These are phyloP conservation scores for Lagocephalus sceleratus DNA, from an alignment of 2,797 vertebrate genomes.

Conservation along the genomic window DNA sequence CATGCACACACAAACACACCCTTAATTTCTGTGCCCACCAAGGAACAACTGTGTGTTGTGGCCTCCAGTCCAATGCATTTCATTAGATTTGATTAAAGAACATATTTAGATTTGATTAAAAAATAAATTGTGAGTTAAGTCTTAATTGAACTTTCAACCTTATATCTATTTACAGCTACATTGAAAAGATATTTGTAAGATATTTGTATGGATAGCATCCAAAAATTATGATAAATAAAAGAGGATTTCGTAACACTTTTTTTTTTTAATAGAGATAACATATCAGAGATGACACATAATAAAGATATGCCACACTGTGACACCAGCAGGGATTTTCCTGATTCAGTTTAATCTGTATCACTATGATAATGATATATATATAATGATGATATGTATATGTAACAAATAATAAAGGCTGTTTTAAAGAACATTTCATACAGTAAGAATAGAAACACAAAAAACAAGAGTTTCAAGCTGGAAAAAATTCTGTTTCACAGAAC, in stretches of 20 bases:
- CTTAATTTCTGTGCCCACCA: not conserved
- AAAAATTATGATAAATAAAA: not conserved
- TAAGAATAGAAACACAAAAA: not conserved
- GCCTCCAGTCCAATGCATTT: constrained; percentile 6
- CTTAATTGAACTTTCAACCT: constrained; percentile 8
- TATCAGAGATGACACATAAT: constrained; percentile 3
- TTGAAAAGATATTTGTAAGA: not conserved
- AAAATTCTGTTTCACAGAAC: not conserved
- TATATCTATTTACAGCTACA: constrained; percentile 13
- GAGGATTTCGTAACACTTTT: not conserved
- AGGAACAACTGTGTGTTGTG: not conserved
- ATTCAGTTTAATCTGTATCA: constrained; percentile 19
- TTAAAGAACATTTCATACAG: constrained; percentile 9
- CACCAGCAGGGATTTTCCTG: constrained; percentile 10
- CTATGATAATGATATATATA: constrained; percentile 13
- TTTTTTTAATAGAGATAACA: not conserved
- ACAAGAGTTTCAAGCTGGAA: not conserved
- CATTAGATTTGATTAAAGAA: constrained; percentile 7
- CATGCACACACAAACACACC: not conserved
- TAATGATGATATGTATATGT: not conserved
- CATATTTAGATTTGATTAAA: constrained; percentile 7
- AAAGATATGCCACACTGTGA: constrained; percentile 12
- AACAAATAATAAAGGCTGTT: not conserved
- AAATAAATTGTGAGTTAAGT: not conserved
- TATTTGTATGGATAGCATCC: not conserved